phyloP scores from a whole-genome alignment of 2,888 invertebrate species.

The Diloba caeruleocephala region DNA sequence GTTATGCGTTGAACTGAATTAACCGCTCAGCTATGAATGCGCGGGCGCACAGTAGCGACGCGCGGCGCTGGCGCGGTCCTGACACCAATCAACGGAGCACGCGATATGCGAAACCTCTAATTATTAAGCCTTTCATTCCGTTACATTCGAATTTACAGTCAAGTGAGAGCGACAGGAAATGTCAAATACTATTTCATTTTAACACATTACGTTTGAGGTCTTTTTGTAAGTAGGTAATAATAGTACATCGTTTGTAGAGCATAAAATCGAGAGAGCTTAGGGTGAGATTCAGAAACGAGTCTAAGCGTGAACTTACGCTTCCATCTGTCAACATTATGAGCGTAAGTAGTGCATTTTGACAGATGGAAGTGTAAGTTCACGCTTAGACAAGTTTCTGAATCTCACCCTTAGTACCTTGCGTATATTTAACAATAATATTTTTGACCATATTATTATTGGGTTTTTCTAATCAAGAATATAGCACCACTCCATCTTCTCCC shows the following conservation, averaged over 20 bases:
- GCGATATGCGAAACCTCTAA: constrained; percentile 64
- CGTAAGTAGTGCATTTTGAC: too few species aligned
- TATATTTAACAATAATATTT: too few species aligned
- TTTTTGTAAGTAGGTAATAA: constrained; percentile 4
- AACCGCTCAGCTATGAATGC: constrained; percentile 48
- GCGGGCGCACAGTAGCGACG: constrained; percentile 69
- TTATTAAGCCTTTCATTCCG: constrained; percentile 69
- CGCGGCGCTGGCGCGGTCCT: too few species aligned
- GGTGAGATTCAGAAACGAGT: too few species aligned
- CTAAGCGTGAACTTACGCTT: too few species aligned
- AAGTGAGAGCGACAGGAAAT: constrained; percentile 47
- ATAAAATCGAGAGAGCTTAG: constrained; percentile 8
- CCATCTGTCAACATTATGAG: too few species aligned
- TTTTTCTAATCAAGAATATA: too few species aligned
- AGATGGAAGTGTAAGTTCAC: too few species aligned
- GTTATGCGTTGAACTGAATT: constrained; percentile 71
- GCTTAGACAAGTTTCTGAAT: too few species aligned
- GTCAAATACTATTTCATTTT: constrained; percentile 47
- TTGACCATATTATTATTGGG: too few species aligned
- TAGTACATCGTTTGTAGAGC: constrained; percentile 16
- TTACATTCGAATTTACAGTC: constrained; percentile 46
- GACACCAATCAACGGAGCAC: constrained; percentile 64
- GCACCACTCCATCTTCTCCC: too few species aligned
- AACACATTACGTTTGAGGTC: constrained; percentile 22
- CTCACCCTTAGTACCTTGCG: too few species aligned